These are phyloP conservation scores for Festucalex cinctus DNA, from an alignment of 2,113 vertebrate species.

Conservation along the genomic window DNA sequence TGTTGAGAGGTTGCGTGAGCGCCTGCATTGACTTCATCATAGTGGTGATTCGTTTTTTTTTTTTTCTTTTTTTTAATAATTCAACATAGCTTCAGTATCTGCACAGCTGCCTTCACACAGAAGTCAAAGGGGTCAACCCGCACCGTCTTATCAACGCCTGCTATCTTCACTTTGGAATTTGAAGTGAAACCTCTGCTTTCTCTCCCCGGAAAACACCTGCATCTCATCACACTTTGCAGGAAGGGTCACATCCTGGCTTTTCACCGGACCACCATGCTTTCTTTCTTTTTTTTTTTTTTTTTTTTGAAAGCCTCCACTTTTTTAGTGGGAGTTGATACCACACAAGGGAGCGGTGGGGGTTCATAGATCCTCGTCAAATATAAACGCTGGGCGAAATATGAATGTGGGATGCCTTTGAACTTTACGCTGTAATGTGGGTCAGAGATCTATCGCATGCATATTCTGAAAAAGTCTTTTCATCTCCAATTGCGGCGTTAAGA, in stretches of 20 bases:
- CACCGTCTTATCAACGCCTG: slow-evolving; percentile 46
- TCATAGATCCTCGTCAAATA: slow-evolving; percentile 3
- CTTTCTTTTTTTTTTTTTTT: not conserved
- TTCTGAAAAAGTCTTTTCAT: slow-evolving; percentile 66
- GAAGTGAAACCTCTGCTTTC: slow-evolving; percentile 42
- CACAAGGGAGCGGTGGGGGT: not conserved
- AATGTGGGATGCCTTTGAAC: slow-evolving; percentile 67
- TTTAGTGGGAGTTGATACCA: not conserved
- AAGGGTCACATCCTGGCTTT: slow-evolving; percentile 41
- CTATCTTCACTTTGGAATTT: slow-evolving; percentile 51
- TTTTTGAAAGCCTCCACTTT: not conserved
- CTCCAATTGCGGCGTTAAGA: slow-evolving; percentile 69
- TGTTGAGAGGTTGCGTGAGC: slow-evolving; percentile 10
- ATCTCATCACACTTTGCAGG: slow-evolving; percentile 59
- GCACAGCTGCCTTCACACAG: slow-evolving; percentile 34
- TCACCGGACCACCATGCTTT: not conserved
- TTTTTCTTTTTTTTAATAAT: slow-evolving; percentile 3
- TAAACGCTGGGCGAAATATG: slow-evolving; percentile 41
- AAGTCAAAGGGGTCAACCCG: slow-evolving; percentile 40
- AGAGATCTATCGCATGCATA: slow-evolving; percentile 72
- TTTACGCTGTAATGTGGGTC: slow-evolving; percentile 70
- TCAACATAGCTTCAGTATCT: slow-evolving; percentile 43
- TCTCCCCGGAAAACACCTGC: slow-evolving; percentile 59
- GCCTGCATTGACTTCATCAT: slow-evolving; percentile 65
- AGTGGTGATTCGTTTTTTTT: slow-evolving; percentile 37